A percentile compares a stretch with the other conserved stretches of the same genome.
phyloP scores from a whole-genome alignment of 2,113 vertebrate genomes.

The Cebus imitator region DNA sequence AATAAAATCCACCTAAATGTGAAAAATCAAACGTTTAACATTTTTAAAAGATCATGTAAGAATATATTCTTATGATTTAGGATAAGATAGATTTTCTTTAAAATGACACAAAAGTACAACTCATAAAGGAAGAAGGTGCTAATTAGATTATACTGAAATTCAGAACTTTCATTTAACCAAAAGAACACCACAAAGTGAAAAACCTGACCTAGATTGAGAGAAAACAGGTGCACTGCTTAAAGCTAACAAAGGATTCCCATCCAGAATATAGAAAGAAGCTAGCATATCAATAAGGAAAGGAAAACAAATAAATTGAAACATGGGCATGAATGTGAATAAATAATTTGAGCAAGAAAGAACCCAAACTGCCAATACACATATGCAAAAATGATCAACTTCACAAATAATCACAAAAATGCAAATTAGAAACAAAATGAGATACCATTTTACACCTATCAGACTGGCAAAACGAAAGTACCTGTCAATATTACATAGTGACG shows the following conservation, averaged over 20 bases:
- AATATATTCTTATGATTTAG: not conserved
- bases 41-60: conserved; percentile 5
- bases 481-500: not conserved
- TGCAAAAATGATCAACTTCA: not conserved
- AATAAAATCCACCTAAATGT: conserved; percentile 23
- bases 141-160: conserved; percentile 43
- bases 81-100: not conserved
- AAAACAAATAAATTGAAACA: not conserved
- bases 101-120: not conserved
- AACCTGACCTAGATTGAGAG: not conserved
- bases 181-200: not conserved
- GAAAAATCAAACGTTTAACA: conserved; percentile 35
- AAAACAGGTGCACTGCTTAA: not conserved
- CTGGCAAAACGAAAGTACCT: not conserved
- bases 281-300: not conserved
- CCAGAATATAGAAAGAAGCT: not conserved
- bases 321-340: not conserved
- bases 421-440: not conserved
- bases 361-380: not conserved
- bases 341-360: not conserved
- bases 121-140: not conserved
- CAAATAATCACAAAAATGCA: not conserved
- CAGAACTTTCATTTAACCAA: conserved; percentile 8
- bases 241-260: not conserved
- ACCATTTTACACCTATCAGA: not conserved